These are phyloP conservation scores for Bombyx mandarina DNA, from an alignment of 1,140 invertebrate genomes.

Conservation along the genomic window DNA sequence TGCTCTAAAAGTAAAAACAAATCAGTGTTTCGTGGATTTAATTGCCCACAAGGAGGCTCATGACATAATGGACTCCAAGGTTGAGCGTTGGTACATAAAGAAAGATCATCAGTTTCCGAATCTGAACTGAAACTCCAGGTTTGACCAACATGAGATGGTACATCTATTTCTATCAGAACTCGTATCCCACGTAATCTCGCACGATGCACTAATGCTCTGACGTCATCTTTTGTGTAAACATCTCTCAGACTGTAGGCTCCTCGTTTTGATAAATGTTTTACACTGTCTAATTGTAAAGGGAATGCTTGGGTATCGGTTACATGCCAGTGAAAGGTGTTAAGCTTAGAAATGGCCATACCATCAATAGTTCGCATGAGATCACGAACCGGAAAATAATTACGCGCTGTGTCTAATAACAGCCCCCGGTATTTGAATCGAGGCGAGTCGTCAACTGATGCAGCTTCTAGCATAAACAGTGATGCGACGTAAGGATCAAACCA, in stretches of 20 bases:
- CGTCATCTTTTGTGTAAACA: slow-evolving; percentile 77
- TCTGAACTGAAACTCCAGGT: slow-evolving; percentile 81
- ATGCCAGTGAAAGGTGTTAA: slow-evolving; percentile 90
- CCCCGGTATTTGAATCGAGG: slow-evolving; percentile 78
- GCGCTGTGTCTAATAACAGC: slow-evolving; percentile 80
- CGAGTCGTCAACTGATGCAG: slow-evolving; percentile 69
- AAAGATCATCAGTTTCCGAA: slow-evolving; percentile 74
- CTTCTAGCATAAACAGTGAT: slow-evolving; percentile 72
- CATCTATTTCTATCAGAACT: slow-evolving; percentile 80
- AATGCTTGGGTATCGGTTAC: slow-evolving; percentile 86
- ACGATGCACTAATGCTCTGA: slow-evolving; percentile 75
- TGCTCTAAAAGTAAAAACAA: slow-evolving; percentile 77
- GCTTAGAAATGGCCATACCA: slow-evolving; percentile 81
- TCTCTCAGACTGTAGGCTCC: slow-evolving; percentile 79
- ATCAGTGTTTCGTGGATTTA: slow-evolving; percentile 81
- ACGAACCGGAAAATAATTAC: slow-evolving; percentile 79
- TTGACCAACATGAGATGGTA: slow-evolving; percentile 82
- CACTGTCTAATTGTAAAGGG: slow-evolving; percentile 76
- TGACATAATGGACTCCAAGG: slow-evolving; percentile 82
- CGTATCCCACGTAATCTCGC: slow-evolving; percentile 78
- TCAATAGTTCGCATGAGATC: slow-evolving; percentile 78
- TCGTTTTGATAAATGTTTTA: slow-evolving; percentile 77
- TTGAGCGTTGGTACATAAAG: slow-evolving; percentile 77
- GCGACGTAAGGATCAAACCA: slow-evolving; percentile 76
- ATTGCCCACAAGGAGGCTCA: slow-evolving; percentile 84